A percentile compares a stretch with the other conserved stretches of the same genome.
phyloP scores from a whole-genome alignment of 2,113 vertebrate genomes.

The Conger conger region DNA sequence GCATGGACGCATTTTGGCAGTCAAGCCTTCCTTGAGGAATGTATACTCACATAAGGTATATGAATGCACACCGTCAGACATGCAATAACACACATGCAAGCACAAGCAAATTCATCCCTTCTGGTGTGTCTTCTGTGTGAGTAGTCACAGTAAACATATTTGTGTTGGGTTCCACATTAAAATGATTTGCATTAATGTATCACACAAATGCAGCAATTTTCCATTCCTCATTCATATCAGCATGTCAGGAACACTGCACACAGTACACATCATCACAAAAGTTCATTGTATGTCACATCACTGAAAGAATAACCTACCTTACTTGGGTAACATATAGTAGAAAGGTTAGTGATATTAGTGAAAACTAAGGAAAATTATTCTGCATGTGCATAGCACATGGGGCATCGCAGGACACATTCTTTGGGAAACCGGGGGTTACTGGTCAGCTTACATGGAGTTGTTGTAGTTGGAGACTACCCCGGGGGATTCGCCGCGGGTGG shows the following conservation, averaged over 20 bases:
- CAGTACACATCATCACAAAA: no score
- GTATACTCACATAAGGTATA: neutral
- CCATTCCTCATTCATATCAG: no score
- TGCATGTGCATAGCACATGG: neutral
- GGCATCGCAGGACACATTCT: neutral
- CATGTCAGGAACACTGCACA: no score
- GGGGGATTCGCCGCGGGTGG: slow-evolving; percentile 83
- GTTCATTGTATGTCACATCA: no score
- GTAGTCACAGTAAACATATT: neutral
- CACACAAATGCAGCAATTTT: no score
- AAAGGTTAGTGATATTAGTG: no score
- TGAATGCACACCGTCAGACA: neutral
- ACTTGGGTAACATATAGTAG: no score
- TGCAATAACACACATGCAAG: neutral
- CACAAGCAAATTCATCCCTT: neutral
- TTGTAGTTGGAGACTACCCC: slow-evolving; percentile 94
- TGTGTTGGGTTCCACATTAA: neutral
- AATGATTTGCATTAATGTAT: no score
- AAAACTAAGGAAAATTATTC: no score
- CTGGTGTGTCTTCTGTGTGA: neutral
- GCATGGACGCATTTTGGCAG: no score
- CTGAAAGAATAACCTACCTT: no score
- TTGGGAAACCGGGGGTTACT: neutral
- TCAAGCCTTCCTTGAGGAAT: no score
- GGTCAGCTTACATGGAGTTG: slow-evolving; percentile 83